phyloP scores from a whole-genome alignment of 2,888 invertebrate species.

The Amblyjoppa proteus region DNA sequence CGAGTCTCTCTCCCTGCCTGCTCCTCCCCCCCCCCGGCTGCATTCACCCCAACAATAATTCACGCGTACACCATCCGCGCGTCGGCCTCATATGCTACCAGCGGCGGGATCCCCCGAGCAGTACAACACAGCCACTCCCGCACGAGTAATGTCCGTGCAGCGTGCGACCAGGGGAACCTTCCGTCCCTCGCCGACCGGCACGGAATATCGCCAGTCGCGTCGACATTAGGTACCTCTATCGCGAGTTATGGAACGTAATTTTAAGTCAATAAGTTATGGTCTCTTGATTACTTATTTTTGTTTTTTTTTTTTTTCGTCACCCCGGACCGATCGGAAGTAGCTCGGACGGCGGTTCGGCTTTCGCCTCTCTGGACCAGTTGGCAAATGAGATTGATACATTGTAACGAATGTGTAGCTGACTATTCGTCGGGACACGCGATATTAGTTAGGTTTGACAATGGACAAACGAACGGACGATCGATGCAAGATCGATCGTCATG shows the following conservation, averaged over 20 bases:
- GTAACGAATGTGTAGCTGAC: too few relatives aligned
- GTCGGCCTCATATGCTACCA: conserved; percentile 69
- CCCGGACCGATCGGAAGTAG: not conserved
- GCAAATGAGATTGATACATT: too few relatives aligned
- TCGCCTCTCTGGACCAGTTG: not conserved
- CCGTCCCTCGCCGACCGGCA: conserved; percentile 4
- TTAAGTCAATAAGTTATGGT: conserved; percentile 27
- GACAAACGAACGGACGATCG: too few relatives aligned
- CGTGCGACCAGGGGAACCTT: conserved; percentile 50
- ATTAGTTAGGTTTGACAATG: too few relatives aligned
- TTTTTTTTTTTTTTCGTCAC: not conserved
- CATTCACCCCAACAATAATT: conserved; percentile 70
- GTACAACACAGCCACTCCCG: conserved; percentile 55
- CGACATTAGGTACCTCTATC: conserved; percentile 47
- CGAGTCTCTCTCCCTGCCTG: conserved; percentile 43
- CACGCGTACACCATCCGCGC: conserved; percentile 70
- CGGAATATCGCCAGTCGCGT: conserved; percentile 24
- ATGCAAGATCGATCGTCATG: too few relatives aligned
- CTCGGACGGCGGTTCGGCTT: not conserved
- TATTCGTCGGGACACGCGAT: too few relatives aligned
- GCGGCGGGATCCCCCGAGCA: conserved; percentile 41
- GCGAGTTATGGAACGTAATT: conserved; percentile 55
- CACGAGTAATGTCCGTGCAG: conserved; percentile 63
- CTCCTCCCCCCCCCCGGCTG: conserved; percentile 41
- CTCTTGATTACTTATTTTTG: conserved; percentile 17